Evolutionary conservation across 2,113 vertebrate species (phyloP), one percentile per base, ranked within the genome.

Genomic region (Daphoenositta chrysoptera): DNA sequence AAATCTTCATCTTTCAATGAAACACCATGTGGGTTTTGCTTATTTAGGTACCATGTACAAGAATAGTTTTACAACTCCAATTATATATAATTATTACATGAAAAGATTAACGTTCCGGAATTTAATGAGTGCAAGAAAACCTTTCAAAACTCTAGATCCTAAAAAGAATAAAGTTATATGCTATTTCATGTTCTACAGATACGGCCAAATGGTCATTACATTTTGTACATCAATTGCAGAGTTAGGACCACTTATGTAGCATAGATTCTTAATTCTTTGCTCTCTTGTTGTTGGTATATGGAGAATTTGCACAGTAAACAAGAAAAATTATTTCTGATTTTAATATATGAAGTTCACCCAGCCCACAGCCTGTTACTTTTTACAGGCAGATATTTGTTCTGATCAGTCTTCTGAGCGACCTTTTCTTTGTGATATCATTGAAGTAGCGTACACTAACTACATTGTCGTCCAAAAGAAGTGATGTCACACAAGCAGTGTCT

Each of bases 51-150:
- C 4, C 2, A 22, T 79, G 3, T 31, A 37, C 9, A 80, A 47
- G 6, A 68, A 53, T 5, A 40, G 1, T 64, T 75, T 71, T 40
- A n/a, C 7, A 18, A 23, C 6, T 70, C 4, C 0, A 6, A 2
- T 27, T 89, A 24, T 47, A 45, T 6, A n/a, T 31, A 9, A 15
- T n/a, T 75, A 6, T 44, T 85, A 9, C 54, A 48, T 66, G 18
- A 79, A 76, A 68, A 71, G 8, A 54, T 61, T 26, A 3, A 35
- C 35, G 4, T 47, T 71, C 6, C 7, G 64, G 30, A 79, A 50
- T 44, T 37, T 45, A 53, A 56, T 47, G 12, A 51, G 6, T 48
- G 11, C 26, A 65, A 66, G 24, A 66, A 87, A 79, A 37, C 2
- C 5, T 79, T 60, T 60, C 21, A 19, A 64, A 75, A 11, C 20